Base-by-base conservation (phyloP, 2,888 invertebrate species). In the Plagodis dolabraria region DNA sequence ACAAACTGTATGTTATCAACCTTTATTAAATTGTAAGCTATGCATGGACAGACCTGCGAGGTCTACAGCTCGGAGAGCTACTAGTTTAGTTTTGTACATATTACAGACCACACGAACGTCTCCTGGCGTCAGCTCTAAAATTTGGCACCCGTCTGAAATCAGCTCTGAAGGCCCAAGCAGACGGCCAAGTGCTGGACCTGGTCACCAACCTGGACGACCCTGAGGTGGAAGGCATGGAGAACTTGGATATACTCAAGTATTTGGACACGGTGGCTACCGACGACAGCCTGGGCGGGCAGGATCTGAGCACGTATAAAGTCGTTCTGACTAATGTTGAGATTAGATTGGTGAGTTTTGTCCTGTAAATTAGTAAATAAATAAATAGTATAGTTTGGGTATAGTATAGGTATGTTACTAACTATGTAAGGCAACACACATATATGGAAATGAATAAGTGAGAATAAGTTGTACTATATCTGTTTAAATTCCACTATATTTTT, bases 101-200 rank as follows among this genome's bases (percentile, higher is more conserved):
- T 71, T 74, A 2, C 74, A 88, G 90, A 59, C 85, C 87, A 5
- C 83, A 87, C 74, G 92, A 90, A 1, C 82, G 79, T 50, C 70
- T 83, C 0, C 45, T 84, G 4, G 78, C 82, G 47, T 66, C 84
- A 11, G 81, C 86, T 0, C 33, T 86, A 55, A 95, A 92, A 65
- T 86, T 95, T 47, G 88, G 95, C 8, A 94, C 93, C 67, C 94
- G 94, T 76, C 79, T 96, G 10, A 95, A 94, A 79, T 95, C 94
- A 8, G 95, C 94, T 0, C 84, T 96, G 5, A 93, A 90, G 67
- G 72, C 94, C 0, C 93, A 90, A 64, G 86, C 93, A 33, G 95
- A 94, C 72, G 94, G 92, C 0, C 92, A 90, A 59, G 82, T 87
- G 2, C 79, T 81, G 46, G 93, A 89, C 63, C 80, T 71, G 59